phyloP scores from a whole-genome alignment of 2,113 vertebrate species.

The Grus americana region DNA sequence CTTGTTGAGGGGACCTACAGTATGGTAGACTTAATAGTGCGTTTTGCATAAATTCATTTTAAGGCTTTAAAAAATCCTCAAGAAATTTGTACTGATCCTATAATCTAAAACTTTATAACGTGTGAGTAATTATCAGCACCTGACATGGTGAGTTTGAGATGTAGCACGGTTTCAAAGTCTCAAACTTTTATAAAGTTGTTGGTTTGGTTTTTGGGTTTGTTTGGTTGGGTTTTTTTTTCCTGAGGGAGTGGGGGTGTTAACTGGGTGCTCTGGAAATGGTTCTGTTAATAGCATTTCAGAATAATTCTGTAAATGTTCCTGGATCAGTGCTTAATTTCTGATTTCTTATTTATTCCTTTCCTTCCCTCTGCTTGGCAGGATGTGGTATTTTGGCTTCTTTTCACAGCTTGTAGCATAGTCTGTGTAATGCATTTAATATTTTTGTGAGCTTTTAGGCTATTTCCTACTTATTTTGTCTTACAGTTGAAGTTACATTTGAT shows the following conservation, averaged over 20 bases:
- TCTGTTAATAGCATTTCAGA: background rate
- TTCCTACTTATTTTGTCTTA: slow-evolving; percentile 5
- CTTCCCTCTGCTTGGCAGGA: slow-evolving; percentile 71
- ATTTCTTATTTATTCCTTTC: slow-evolving; percentile 22
- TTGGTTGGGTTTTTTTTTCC: background rate
- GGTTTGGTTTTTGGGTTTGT: too few species aligned
- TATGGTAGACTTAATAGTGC: slow-evolving; percentile 53
- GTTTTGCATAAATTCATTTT: slow-evolving; percentile 44
- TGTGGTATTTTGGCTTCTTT: slow-evolving; percentile 60
- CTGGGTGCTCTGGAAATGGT: background rate
- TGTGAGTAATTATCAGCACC: background rate
- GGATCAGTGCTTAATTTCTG: slow-evolving; percentile 80
- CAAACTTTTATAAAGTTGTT: background rate
- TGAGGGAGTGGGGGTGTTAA: background rate
- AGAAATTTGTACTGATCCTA: slow-evolving; percentile 79
- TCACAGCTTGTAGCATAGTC: slow-evolving; percentile 57
- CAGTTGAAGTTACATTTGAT: background rate
- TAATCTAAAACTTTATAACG: background rate
- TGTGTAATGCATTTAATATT: slow-evolving; percentile 30
- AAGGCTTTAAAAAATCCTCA: slow-evolving; percentile 58
- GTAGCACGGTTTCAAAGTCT: background rate
- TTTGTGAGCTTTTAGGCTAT: slow-evolving; percentile 28
- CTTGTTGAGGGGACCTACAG: slow-evolving; percentile 69
- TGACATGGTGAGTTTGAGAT: background rate
- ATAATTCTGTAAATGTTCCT: background rate